A percentile compares a stretch with the other conserved stretches of the same genome.
phyloP scores from a whole-genome alignment of 1,140 invertebrate species.

The Hirudo medicinalis region DNA sequence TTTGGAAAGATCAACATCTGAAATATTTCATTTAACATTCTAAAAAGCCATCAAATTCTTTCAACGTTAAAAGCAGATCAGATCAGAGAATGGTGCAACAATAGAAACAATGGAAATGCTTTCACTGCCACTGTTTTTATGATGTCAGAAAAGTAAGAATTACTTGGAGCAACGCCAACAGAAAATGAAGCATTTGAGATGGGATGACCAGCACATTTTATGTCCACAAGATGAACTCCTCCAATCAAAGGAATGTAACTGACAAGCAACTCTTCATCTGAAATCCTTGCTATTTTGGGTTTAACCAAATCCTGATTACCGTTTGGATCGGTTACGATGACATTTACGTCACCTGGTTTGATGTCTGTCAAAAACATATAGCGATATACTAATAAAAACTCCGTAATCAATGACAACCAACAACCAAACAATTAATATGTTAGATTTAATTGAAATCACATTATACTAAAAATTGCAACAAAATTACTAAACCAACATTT shows the following conservation, averaged over 20 bases:
- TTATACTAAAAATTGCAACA: neutral
- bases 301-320: conserved; percentile 4
- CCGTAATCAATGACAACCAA: too few relatives aligned
- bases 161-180: neutral
- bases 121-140: neutral
- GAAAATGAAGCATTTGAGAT: neutral
- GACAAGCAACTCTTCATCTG: neutral
- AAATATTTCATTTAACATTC: neutral
- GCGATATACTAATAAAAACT: too few relatives aligned
- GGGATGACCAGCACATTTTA: conserved; percentile 58
- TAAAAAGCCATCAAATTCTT: too few relatives aligned
- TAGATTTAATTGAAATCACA: neutral
- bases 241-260: conserved; percentile 58
- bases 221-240: conserved; percentile 83
- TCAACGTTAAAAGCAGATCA: too few relatives aligned
- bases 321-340: conserved; percentile 4
- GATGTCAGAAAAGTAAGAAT: neutral
- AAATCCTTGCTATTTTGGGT: neutral
- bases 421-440: neutral
- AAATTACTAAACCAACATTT: neutral
- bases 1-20: neutral
- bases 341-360: neutral
- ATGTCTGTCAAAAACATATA: neutral
- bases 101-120: neutral
- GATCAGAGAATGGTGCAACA: neutral